These are phyloP conservation scores for Aldrovandia affinis DNA, from an alignment of 2,797 vertebrate species.

Conservation along the genomic window DNA sequence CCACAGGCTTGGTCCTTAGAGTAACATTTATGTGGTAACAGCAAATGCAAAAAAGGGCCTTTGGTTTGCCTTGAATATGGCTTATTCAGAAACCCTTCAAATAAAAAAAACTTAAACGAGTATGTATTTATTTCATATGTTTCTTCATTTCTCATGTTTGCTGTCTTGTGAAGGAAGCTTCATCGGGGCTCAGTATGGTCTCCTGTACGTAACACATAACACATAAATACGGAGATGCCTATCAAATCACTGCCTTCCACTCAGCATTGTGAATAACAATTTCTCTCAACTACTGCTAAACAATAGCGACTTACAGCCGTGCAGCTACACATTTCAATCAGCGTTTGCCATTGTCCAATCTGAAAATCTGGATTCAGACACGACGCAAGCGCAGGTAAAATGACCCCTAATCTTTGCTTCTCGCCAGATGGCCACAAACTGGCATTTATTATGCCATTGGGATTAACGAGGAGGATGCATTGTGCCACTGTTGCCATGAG, in stretches of 20 bases:
- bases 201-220: neutral
- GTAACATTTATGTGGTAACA: neutral
- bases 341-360: neutral
- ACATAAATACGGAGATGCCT: neutral
- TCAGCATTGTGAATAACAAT: neutral
- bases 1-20: neutral
- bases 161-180: neutral
- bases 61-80: neutral
- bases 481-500: neutral
- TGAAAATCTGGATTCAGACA: neutral
- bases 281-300: neutral
- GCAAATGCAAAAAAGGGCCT: neutral
- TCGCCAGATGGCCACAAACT: neutral
- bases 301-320: too few species aligned
- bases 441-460: neutral
- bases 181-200: neutral
- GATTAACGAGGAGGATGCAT: neutral
- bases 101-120: neutral
- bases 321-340: neutral
- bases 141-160: neutral
- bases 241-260: neutral
- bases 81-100: neutral
- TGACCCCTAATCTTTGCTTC: neutral
- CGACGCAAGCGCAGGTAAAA: neutral
- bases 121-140: neutral